A percentile compares a stretch with the other conserved stretches of the same genome.
Evolutionary conservation across 2,888 invertebrate genomes (phyloP).

Genomic region (Clivina fossor): DNA sequence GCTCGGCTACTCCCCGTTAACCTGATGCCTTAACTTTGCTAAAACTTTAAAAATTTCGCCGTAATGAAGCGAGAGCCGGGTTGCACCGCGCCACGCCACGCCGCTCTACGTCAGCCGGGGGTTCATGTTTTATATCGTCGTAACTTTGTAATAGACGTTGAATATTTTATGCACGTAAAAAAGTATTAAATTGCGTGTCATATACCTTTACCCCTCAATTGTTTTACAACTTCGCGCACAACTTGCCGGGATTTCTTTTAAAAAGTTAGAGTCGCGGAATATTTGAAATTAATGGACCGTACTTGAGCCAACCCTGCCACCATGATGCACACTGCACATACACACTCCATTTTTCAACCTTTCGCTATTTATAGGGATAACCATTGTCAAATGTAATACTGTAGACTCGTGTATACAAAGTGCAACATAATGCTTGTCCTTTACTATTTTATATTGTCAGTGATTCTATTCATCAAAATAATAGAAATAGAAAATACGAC

Average conservation of each 20-base stretch:
- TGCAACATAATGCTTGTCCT: no score
- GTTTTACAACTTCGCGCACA: conserved; percentile 32
- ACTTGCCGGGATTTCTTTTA: conserved; percentile 27
- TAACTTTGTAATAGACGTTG: conserved; percentile 35
- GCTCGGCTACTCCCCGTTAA: conserved; percentile 24
- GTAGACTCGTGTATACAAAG: no score
- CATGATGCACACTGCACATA: no score
- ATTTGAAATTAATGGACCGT: conserved; percentile 31
- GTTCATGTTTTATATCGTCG: conserved; percentile 23
- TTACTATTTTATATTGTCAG: no score
- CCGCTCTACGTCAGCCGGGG: conserved; percentile 2
- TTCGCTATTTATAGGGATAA: no score
- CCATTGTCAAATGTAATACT: no score
- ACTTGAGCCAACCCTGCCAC: neutral
- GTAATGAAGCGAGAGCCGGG: conserved; percentile 37
- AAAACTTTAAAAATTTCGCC: conserved; percentile 40
- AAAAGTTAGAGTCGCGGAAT: conserved; percentile 30
- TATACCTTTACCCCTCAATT: conserved; percentile 33
- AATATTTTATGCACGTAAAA: conserved; percentile 35
- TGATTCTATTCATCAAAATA: no score
- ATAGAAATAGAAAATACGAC: no score
- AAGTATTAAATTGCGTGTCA: conserved; percentile 34
- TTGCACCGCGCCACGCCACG: no score
- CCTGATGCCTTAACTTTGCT: conserved; percentile 30
- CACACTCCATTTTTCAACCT: no score